Conservation (phyloP, 2,888 invertebrate species). For the Leptopilina myrica region DNA sequence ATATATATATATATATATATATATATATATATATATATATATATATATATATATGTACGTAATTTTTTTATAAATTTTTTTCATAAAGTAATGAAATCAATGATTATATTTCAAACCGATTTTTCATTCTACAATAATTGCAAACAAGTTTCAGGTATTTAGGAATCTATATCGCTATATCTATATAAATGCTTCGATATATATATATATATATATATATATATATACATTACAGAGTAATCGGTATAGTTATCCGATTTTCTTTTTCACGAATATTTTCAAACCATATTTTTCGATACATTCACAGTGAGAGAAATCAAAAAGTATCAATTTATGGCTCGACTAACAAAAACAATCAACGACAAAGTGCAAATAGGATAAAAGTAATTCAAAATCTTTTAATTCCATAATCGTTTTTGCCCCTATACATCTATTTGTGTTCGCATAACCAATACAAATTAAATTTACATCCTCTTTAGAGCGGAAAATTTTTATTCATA, state of each 20-base stretch:
- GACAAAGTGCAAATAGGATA: constrained; percentile 3
- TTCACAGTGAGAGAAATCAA: neutral
- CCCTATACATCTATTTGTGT: neutral
- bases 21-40: too few species aligned
- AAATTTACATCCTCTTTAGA: constrained; percentile 14
- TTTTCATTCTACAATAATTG: constrained; percentile 27
- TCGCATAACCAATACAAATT: neutral
- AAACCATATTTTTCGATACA: neutral
- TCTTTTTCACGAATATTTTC: neutral
- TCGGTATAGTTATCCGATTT: constrained; percentile 32
- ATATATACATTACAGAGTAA: neutral
- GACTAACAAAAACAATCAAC: neutral
- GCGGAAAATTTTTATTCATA: neutral
- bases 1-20: too few species aligned
- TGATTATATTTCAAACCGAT: constrained; percentile 2
- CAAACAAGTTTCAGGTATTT: constrained; percentile 4
- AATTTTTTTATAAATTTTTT: neutral
- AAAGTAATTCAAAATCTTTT: constrained; percentile 15
- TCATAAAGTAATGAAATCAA: constrained; percentile 20
- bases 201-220: neutral
- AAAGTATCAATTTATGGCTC: constrained; percentile 30
- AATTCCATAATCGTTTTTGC: constrained; percentile 1
- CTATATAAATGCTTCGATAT: neutral
- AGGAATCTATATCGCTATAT: neutral
- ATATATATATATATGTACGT: neutral